These are phyloP conservation scores for Phalacrocorax pelagicus DNA, from an alignment of 2,113 vertebrate species.

Conservation along the genomic window DNA sequence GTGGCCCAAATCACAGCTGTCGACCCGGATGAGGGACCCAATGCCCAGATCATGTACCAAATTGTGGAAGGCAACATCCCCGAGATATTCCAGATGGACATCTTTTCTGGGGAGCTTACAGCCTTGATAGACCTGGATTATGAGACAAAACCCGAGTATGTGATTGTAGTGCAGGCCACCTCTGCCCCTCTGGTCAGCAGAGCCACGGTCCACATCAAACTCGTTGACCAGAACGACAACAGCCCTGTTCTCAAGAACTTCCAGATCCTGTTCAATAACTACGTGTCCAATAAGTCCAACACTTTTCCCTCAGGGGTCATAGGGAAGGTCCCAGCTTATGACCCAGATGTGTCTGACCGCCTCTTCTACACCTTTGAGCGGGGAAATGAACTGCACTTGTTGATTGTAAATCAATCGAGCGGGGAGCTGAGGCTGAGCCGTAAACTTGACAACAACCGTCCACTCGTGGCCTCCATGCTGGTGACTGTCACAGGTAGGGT, in stretches of 20 bases:
- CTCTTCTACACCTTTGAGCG: conserved; percentile 95
- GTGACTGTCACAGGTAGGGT: conserved; percentile 95
- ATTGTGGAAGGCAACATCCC: conserved; percentile 99
- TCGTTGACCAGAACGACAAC: conserved; percentile 98
- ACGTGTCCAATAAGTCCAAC: conserved; percentile 95
- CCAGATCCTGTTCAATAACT: conserved; percentile 99
- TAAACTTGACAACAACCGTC: conserved; percentile 97
- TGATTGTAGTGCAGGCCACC: conserved; percentile 97
- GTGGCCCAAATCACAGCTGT: conserved; percentile 94
- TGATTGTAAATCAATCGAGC: conserved; percentile 94
- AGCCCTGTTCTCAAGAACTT: conserved; percentile 91
- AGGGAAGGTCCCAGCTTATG: conserved; percentile 91
- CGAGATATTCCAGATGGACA: conserved; percentile 99
- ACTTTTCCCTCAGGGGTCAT: conserved; percentile 95
- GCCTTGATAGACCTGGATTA: conserved; percentile 97
- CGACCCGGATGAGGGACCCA: conserved; percentile 93
- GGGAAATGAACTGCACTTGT: conserved; percentile 93
- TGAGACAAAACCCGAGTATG: conserved; percentile 88
- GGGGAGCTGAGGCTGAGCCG: conserved; percentile 95
- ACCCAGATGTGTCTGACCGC: conserved; percentile 92
- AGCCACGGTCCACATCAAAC: conserved; percentile 88
- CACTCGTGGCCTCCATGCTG: conserved; percentile 94
- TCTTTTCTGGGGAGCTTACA: conserved; percentile 97
- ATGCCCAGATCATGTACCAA: conserved; percentile 98
- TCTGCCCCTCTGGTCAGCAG: conserved; percentile 95